Conservation (phyloP, 2,113 vertebrate genomes). For the Myiopsitta monachus region DNA sequence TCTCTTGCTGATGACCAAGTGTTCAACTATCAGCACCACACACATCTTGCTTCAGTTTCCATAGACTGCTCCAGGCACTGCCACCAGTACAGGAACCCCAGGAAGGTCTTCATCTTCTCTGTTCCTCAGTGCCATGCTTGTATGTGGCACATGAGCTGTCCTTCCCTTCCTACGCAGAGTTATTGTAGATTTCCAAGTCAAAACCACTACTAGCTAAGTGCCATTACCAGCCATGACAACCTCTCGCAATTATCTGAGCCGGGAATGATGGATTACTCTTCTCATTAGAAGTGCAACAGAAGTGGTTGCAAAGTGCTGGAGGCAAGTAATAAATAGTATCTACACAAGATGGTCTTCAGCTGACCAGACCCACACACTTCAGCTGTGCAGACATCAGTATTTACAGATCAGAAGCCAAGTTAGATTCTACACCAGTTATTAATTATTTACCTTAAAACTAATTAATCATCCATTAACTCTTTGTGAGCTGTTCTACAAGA, state of each 20-base stretch:
- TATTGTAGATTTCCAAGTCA: not conserved
- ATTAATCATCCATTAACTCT: constrained; percentile 55
- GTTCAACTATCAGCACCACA: not conserved
- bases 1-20: not conserved
- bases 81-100: not conserved
- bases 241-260: not conserved
- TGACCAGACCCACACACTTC: not conserved
- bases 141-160: not conserved
- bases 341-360: not conserved
- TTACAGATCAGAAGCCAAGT: constrained; percentile 30
- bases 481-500: not conserved
- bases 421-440: not conserved
- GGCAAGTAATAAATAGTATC: not conserved
- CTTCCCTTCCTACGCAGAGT: not conserved
- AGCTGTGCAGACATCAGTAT: not conserved
- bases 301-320: not conserved
- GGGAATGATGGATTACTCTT: not conserved
- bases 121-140: not conserved
- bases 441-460: constrained; percentile 47
- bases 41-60: not conserved
- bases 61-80: not conserved
- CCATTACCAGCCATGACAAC: not conserved
- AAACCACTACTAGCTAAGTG: not conserved
- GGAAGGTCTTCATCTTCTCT: not conserved
- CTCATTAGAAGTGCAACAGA: not conserved